A percentile compares a stretch with the other conserved stretches of the same genome.
Conservation (phyloP, 2,113 vertebrate genomes). For the Rhea americana region DNA sequence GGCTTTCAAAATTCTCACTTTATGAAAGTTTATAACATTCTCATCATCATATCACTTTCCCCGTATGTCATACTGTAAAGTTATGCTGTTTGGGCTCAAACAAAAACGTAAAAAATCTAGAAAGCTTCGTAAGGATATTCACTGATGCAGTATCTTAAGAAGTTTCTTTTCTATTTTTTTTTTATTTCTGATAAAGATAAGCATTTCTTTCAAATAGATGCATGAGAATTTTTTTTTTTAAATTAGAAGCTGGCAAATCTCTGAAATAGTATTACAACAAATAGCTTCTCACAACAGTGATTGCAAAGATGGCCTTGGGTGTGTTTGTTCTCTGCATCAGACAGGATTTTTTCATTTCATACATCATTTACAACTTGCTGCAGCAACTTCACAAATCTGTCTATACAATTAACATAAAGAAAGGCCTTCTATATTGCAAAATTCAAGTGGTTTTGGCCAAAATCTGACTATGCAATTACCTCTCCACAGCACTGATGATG, state of each 20-base stretch:
- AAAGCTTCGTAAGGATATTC: background rate
- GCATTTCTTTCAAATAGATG: background rate
- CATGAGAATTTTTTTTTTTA: slow-evolving; percentile 4
- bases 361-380: slow-evolving; percentile 76
- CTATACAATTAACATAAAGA: slow-evolving; percentile 38
- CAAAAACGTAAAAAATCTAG: background rate
- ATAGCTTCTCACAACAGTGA: slow-evolving; percentile 25
- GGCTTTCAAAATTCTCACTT: background rate
- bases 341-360: slow-evolving; percentile 77
- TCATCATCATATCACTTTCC: background rate
- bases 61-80: rapidly evolving
- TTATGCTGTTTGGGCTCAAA: background rate
- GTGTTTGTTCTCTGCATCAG: slow-evolving; percentile 43
- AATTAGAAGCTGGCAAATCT: slow-evolving; percentile 21
- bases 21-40: background rate
- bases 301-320: slow-evolving; percentile 21
- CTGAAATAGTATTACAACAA: slow-evolving; percentile 64
- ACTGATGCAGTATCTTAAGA: background rate
- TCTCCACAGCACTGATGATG: background rate
- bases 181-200: background rate
- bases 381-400: slow-evolving; percentile 67
- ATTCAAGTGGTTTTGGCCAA: slow-evolving; percentile 7
- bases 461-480: background rate
- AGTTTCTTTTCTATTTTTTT: background rate
- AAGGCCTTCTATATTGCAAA: slow-evolving; percentile 20